A percentile compares a stretch with the other conserved stretches of the same genome.
These are phyloP conservation scores for Peromyscus leucopus DNA, from an alignment of 2,113 vertebrate species.

Conservation along the genomic window DNA sequence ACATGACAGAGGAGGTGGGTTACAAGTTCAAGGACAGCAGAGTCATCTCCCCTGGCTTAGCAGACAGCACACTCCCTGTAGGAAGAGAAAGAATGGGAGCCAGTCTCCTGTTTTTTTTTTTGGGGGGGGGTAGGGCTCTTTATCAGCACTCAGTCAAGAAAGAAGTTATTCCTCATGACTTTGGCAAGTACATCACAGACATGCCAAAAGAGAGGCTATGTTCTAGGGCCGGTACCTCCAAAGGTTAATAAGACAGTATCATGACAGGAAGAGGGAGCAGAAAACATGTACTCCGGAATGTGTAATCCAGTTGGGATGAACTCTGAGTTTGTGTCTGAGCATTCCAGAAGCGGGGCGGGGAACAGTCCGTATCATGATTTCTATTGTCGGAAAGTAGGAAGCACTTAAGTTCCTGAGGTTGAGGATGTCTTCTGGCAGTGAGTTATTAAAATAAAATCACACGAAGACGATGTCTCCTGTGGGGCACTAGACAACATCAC, in stretches of 20 bases:
- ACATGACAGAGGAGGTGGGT: rapidly evolving
- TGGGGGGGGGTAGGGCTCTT: background rate
- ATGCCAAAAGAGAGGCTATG: background rate
- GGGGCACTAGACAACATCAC: background rate
- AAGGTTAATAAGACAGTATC: background rate
- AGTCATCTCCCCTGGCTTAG: too few species aligned
- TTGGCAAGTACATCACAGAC: background rate
- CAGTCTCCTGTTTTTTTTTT: background rate
- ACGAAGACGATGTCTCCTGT: background rate
- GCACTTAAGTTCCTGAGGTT: background rate
- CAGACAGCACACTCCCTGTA: background rate
- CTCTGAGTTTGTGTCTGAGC: too few species aligned
- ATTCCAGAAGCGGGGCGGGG: background rate
- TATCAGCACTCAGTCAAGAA: background rate
- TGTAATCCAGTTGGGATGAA: rapidly evolving
- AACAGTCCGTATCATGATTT: background rate
- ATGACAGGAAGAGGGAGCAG: background rate
- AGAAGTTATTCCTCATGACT: background rate
- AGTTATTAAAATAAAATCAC: slow-evolving; percentile 1
- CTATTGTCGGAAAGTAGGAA: background rate
- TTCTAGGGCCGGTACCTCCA: rapidly evolving
- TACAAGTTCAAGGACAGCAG: background rate
- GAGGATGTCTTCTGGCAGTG: background rate
- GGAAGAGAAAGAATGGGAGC: rapidly evolving
- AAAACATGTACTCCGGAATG: rapidly evolving